phyloP scores from a whole-genome alignment of 2,113 vertebrate genomes.

The Formicarius rufipectus region DNA sequence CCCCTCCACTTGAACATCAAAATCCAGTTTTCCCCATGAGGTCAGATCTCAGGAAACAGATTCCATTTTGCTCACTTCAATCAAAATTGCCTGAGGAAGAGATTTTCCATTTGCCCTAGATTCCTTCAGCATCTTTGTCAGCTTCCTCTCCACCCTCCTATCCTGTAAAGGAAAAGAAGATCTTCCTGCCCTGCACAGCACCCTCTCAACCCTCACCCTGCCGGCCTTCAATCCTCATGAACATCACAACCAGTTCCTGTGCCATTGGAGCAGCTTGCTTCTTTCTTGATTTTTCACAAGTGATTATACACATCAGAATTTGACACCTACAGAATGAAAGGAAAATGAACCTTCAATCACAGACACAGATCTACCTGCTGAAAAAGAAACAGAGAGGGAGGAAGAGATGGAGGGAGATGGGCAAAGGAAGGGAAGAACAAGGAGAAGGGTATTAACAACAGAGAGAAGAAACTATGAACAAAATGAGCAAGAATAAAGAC shows the following conservation, averaged over 20 bases:
- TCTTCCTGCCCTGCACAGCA: neutral
- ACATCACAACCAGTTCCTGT: conserved; percentile 26
- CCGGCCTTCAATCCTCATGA: neutral
- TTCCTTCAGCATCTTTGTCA: neutral
- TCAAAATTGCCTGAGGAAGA: neutral
- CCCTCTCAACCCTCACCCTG: neutral
- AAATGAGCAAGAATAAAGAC: neutral
- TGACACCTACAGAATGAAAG: conserved; percentile 67
- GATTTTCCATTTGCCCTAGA: neutral
- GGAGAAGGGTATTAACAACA: neutral
- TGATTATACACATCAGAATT: conserved; percentile 67
- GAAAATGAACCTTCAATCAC: conserved; percentile 70
- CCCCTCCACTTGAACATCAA: neutral
- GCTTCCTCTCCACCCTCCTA: rapidly evolving
- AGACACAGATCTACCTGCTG: conserved; percentile 17
- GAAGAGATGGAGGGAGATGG: neutral
- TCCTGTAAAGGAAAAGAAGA: neutral
- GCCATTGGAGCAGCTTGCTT: conserved; percentile 40
- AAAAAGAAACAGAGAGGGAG: neutral
- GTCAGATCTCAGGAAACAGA: neutral
- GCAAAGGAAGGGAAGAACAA: neutral
- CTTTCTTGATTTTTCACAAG: conserved; percentile 74
- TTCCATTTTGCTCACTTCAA: neutral
- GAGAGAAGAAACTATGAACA: neutral
- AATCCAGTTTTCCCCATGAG: neutral